Percentiles rank a stretch among this genome's conserved stretches.
These are phyloP conservation scores for Poecilus cupreus DNA, from an alignment of 2,888 invertebrate species.

Conservation along the genomic window DNA sequence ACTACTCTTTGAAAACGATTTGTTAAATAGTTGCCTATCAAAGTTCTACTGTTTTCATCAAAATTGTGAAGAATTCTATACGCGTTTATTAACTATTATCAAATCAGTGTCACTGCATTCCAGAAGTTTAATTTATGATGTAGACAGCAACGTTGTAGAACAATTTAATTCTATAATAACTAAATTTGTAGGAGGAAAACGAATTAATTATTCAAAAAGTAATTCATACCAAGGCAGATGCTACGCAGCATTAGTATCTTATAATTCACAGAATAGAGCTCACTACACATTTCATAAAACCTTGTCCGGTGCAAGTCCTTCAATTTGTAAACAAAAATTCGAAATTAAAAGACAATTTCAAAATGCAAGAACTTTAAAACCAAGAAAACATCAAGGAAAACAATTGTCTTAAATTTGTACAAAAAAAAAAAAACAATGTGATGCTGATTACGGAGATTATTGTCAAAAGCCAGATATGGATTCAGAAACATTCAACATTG, in stretches of 20 bases:
- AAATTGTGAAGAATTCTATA: too few relatives aligned
- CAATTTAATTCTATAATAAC: constrained; percentile 61
- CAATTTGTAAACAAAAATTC: neutral
- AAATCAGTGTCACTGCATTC: too few relatives aligned
- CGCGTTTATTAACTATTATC: too few relatives aligned
- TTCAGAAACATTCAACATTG: neutral
- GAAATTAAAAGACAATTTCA: neutral
- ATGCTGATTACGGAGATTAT: neutral
- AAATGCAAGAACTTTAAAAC: neutral
- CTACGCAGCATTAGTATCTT: constrained; percentile 54
- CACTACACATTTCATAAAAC: constrained; percentile 10
- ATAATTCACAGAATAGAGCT: constrained; percentile 58
- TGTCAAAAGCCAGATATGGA: constrained; percentile 5
- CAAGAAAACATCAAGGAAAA: neutral
- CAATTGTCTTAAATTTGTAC: too few relatives aligned
- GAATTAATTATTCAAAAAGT: constrained; percentile 56
- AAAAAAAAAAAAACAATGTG: too few relatives aligned
- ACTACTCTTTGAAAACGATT: too few relatives aligned
- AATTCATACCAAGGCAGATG: constrained; percentile 54
- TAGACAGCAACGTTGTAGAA: too few relatives aligned
- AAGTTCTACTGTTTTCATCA: too few relatives aligned
- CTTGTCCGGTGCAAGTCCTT: constrained; percentile 2
- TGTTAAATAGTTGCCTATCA: too few relatives aligned
- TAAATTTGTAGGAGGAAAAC: constrained; percentile 61
- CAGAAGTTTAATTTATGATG: too few relatives aligned